Evolutionary conservation across 35 echinoderm and acorn worm genomes (phyloP).

Genomic region (Amphiura filiformis): DNA sequence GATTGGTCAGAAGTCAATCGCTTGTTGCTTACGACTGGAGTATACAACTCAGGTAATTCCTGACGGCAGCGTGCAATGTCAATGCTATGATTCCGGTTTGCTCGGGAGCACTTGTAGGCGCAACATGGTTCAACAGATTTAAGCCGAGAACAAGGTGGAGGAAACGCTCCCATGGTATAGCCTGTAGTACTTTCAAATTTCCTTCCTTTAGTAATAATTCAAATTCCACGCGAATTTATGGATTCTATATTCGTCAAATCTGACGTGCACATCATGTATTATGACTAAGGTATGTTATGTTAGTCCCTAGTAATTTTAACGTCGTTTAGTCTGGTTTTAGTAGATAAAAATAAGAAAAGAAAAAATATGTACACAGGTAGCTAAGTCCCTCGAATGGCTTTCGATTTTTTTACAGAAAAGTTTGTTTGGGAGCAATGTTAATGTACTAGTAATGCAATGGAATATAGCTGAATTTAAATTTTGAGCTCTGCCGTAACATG

Average conservation of each 20-base stretch:
- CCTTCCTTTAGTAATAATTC: conserved; percentile 11
- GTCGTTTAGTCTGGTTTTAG: background rate
- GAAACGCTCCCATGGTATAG: background rate
- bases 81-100: background rate
- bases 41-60: no score
- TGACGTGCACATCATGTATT: background rate
- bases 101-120: background rate
- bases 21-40: no score
- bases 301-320: background rate
- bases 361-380: no score
- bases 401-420: no score
- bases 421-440: no score
- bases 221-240: background rate
- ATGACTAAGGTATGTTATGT: background rate
- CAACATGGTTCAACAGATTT: conserved; percentile 3
- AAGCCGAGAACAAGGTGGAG: background rate
- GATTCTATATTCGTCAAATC: conserved; percentile 11
- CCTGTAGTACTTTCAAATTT: background rate
- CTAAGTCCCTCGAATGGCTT: no score
- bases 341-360: background rate
- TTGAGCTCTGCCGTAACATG: no score
- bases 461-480: no score
- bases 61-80: background rate
- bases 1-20: no score
- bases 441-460: no score